Base-by-base conservation (phyloP, 2,797 vertebrate species). In the Gorsachius magnificus region DNA sequence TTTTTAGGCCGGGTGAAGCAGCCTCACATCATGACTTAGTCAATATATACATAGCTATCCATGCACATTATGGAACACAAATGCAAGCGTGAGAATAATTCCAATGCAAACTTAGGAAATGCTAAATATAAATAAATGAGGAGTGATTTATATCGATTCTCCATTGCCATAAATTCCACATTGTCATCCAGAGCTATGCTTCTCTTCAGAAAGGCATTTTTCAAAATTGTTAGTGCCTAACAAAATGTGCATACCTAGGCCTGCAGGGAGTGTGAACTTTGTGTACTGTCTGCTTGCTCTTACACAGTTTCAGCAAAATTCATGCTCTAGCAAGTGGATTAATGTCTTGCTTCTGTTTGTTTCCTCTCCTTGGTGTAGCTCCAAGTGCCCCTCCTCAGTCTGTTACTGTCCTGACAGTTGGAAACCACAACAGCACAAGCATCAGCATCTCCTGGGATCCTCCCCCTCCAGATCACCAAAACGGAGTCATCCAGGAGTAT, bases 401-500 rank as follows among this genome's bases (percentile, higher is more conserved):
- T 97, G 99, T 99, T 96, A 99, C 99, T 29, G 99, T 99, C 77
- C 97, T 99, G 95, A 99, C 98, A 3, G 99, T 99, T 81, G 99
- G 99, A 96, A 99, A 97, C 97, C 99, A 99, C 98, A 99, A 99
- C 97, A 99, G 99, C 97, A 99, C 99, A 45, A 99, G 99, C 87
- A 99, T 99, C 92, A 99, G 99, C 97, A 99, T 99, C 97, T 99
- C 99, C 90, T 99, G 99, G 99, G 99, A 99, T 94, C 99, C 99
- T 26, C 99, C 99, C 72, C 99, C 99, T 61, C 97, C 98, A 8
- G 99, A 99, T 97, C 99, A 99, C 97, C 99, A 99, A 97, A 99
- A 99, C 50, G 99, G 99, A 97, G 98, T 99, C 94, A 99, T 99
- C 97, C 99, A 99, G 96, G 99, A 99, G 95, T 99, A 99, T 95